Conservation (phyloP, 2,113 vertebrate species). For the Protobothrops mucrosquamatus region DNA sequence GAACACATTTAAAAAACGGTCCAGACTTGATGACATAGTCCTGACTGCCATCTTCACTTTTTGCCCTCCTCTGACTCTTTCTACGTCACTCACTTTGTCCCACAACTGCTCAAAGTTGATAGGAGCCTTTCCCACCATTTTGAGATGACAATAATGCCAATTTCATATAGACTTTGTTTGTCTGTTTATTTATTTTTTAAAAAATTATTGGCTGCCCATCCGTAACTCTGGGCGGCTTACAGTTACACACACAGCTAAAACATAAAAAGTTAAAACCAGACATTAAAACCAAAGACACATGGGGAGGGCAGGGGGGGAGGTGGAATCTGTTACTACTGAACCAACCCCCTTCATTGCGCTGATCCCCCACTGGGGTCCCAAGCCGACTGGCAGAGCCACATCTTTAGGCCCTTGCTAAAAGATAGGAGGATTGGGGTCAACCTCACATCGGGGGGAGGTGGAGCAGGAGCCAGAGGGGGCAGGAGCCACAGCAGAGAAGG, state of each 20-base stretch:
- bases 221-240: background rate
- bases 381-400: background rate
- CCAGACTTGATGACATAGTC: no score
- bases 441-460: background rate
- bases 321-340: background rate
- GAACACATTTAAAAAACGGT: no score
- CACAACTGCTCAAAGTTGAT: no score
- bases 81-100: no score
- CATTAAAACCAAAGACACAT: background rate
- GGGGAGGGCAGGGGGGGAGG: background rate
- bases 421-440: background rate
- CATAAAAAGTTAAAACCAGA: no score
- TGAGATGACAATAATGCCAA: no score
- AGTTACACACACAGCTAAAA: background rate
- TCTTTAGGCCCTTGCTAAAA: background rate
- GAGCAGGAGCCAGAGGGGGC: background rate
- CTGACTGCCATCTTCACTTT: no score
- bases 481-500: background rate
- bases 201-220: background rate
- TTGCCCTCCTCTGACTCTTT: no score
- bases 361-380: background rate
- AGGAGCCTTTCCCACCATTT: no score
- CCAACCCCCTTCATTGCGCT: background rate
- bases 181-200: no score
- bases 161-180: no score